A percentile compares a stretch with the other conserved stretches of the same genome.
Evolutionary conservation across 2,113 vertebrate genomes (phyloP).

Genomic region (Lamprologus ornatipinnis): DNA sequence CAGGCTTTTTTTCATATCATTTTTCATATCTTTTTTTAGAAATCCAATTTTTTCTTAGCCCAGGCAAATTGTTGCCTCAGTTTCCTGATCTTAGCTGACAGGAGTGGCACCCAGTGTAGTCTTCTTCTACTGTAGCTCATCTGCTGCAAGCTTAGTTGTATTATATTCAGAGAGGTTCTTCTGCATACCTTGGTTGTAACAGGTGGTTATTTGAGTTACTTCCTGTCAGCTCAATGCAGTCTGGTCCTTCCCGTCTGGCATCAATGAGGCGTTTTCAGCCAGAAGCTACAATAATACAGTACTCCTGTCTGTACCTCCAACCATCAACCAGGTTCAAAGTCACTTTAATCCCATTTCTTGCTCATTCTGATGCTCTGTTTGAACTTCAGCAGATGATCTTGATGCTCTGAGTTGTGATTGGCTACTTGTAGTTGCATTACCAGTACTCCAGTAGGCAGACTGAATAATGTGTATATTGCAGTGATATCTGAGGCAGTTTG

Average conservation of each 20-base stretch:
- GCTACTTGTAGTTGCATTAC: neutral
- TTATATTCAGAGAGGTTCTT: neutral
- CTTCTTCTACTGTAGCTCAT: neutral
- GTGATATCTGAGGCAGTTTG: neutral
- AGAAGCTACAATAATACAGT: neutral
- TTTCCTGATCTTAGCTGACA: neutral
- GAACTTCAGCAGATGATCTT: neutral
- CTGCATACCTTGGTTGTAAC: neutral
- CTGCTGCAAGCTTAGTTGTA: neutral
- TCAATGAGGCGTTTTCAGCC: neutral
- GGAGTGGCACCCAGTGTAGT: neutral
- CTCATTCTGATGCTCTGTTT: neutral
- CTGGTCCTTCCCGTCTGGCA: neutral
- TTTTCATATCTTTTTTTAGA: neutral
- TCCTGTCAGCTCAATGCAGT: neutral
- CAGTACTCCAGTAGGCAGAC: neutral
- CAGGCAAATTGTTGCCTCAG: neutral
- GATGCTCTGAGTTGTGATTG: neutral
- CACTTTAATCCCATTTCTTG: neutral
- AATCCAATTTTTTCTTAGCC: neutral
- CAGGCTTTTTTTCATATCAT: neutral
- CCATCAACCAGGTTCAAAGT: neutral
- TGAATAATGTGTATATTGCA: neutral
- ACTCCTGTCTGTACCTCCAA: neutral
- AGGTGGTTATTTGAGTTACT: neutral